Percentiles rank a stretch among this genome's conserved stretches.
These are phyloP conservation scores for Phyllopteryx taeniolatus DNA, from an alignment of 2,113 vertebrate species.

Conservation along the genomic window DNA sequence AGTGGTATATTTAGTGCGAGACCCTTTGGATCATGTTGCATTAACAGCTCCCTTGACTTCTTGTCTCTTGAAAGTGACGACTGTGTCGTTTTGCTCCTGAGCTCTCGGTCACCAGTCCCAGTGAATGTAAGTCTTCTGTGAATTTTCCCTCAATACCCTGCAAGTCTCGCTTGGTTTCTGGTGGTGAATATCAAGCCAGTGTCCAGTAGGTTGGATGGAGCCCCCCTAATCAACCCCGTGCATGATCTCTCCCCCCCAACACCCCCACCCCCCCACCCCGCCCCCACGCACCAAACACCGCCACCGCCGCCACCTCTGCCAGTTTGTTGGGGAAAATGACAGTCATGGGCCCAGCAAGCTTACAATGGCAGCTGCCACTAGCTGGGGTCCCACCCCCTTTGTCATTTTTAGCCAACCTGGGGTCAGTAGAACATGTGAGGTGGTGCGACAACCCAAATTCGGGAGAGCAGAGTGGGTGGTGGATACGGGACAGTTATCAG, in stretches of 20 bases:
- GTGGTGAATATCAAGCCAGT: slow-evolving; percentile 33
- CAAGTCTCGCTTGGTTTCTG: slow-evolving; percentile 24
- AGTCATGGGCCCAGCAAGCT: slow-evolving; percentile 55
- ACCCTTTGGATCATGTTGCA: slow-evolving; percentile 75
- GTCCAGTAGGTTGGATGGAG: slow-evolving; percentile 25
- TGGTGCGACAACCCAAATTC: slow-evolving; percentile 36
- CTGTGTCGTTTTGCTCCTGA: slow-evolving; percentile 29
- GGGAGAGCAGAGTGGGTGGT: slow-evolving; percentile 19
- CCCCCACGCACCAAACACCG: slow-evolving; percentile 21
- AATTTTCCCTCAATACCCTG: slow-evolving; percentile 27
- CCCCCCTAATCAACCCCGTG: slow-evolving; percentile 47
- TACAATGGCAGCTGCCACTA: slow-evolving; percentile 74
- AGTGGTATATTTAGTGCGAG: slow-evolving; percentile 78
- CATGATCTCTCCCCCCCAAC: too few relatives aligned
- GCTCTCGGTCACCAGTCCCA: slow-evolving; percentile 9
- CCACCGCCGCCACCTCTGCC: not conserved
- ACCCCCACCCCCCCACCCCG: slow-evolving; percentile 55
- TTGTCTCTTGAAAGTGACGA: slow-evolving; percentile 53
- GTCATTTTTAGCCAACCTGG: slow-evolving; percentile 65
- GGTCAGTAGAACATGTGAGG: slow-evolving; percentile 57
- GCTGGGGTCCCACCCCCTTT: slow-evolving; percentile 47
- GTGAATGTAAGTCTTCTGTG: slow-evolving; percentile 27
- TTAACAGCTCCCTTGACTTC: slow-evolving; percentile 63
- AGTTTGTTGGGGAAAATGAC: slow-evolving; percentile 62
- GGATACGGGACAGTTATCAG: slow-evolving; percentile 23